Conservation (phyloP, 2,888 invertebrate genomes). For the Lymantria dispar region DNA sequence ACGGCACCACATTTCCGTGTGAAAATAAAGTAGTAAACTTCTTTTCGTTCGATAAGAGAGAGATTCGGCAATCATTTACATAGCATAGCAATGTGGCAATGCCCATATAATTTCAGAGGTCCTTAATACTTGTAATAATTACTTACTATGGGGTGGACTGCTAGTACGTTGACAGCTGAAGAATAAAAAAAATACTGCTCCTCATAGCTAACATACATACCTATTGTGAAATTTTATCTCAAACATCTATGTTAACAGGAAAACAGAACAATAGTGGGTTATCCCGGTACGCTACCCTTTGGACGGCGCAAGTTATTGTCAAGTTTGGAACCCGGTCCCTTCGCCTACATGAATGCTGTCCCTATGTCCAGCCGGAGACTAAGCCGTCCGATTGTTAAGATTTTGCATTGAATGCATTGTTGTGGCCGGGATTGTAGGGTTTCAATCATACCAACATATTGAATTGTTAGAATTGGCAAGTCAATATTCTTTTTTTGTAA, state of each 20-base stretch:
- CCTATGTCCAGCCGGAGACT: constrained; percentile 3
- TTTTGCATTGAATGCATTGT: constrained; percentile 5
- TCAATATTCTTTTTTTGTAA: neutral
- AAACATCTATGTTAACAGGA: constrained; percentile 3
- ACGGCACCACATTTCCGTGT: too few species aligned
- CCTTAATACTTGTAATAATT: too few species aligned
- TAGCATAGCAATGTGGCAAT: too few species aligned
- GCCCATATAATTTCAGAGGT: too few species aligned
- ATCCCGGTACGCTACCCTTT: constrained; percentile 3
- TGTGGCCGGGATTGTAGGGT: neutral
- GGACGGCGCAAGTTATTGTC: constrained; percentile 4
- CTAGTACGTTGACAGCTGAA: too few species aligned
- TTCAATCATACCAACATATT: neutral
- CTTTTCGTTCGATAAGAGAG: too few species aligned
- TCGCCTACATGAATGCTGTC: constrained; percentile 1
- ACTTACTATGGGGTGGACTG: too few species aligned
- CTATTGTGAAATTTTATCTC: neutral
- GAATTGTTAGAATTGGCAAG: neutral
- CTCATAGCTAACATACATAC: too few species aligned
- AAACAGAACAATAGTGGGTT: constrained; percentile 6
- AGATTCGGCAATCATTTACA: too few species aligned
- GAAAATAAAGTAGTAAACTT: too few species aligned
- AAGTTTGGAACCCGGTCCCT: constrained; percentile 8
- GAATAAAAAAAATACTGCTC: too few species aligned
- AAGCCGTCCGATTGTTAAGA: constrained; percentile 10